Base-by-base conservation (phyloP, 1,140 invertebrate genomes). In the Daktulosphaira vitifoliae region DNA sequence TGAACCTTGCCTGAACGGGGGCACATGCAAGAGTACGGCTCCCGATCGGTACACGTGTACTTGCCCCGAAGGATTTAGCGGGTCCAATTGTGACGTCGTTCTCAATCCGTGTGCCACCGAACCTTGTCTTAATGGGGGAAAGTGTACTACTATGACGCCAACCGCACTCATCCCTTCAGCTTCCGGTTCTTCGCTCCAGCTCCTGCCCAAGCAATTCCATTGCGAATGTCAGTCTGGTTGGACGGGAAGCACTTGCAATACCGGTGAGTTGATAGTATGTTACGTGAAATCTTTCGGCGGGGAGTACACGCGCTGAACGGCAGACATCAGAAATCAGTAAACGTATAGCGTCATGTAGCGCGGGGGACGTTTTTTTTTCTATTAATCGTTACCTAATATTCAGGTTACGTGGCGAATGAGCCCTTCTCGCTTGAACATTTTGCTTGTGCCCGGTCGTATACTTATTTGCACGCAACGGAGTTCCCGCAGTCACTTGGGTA, bases 1-100 rank as follows among this genome's bases (percentile, higher is more conserved):
- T 77, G 89, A 92, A 74, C 93, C 93, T 1, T 98, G 95, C 77
- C 84, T 86, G 70, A 95, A 98, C 78, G 92, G 92, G 54, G 95
- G 92, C 42, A 93, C 92, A 25, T 98, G 95, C 78, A 88, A 89
- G 75, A 97, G 97, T 77, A 95, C 91, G 1, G 90, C 87, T 23
- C 89, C 91, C 8, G 92, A 95, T 74, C 85, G 88, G 69, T 97
- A 94, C 78, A 81, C 87, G 66, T 97, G 94, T 77, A 85, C 84
- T 33, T 97, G 94, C 74, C 86, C 89, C 26, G 86, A 90, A 70
- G 93, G 92, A 7, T 94, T 92, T 77, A 91, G 87, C 22, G 93
- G 93, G 4, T 81, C 81, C 23, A 91, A 92, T 71, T 97, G 92
- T 78, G 90, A 95, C 77, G 85, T 88, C 72, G 87, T 90, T 69